Evolutionary conservation across 2,888 invertebrate genomes (phyloP).

Genomic region (Brachyopa scutellaris): DNA sequence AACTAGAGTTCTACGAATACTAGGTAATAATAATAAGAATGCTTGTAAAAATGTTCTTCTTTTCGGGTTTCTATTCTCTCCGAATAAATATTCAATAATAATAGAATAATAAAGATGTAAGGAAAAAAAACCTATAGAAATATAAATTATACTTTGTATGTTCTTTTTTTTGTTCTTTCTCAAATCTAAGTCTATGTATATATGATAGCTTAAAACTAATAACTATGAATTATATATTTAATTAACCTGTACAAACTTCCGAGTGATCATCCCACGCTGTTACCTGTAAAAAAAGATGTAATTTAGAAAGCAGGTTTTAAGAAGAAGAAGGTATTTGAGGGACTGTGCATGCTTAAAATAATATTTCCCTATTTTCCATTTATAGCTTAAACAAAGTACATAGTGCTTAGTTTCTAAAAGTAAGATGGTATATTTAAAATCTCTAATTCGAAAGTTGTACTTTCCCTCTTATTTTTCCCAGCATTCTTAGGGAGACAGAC

Average conservation of each 20-base stretch:
- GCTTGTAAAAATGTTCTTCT: constrained; percentile 59
- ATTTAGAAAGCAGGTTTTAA: too few species aligned
- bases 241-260: constrained; percentile 90
- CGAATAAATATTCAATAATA: constrained; percentile 54
- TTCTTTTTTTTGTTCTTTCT: constrained; percentile 43
- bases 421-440: too few species aligned
- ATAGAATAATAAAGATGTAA: constrained; percentile 52
- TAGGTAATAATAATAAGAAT: constrained; percentile 70
- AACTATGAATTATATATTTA: constrained; percentile 64
- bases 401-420: too few species aligned
- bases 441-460: too few species aligned
- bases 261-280: constrained; percentile 94
- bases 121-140: constrained; percentile 65
- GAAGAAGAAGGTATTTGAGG: too few species aligned
- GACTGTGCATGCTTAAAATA: too few species aligned
- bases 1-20: constrained; percentile 69
- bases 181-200: constrained; percentile 57
- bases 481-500: too few species aligned
- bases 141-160: constrained; percentile 69
- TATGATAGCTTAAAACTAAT: constrained; percentile 63
- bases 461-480: too few species aligned
- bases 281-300: constrained; percentile 84
- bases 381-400: too few species aligned
- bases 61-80: constrained; percentile 51
- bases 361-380: too few species aligned